Conservation (phyloP, 2,797 vertebrate species). For the Sternotherus odoratus region DNA sequence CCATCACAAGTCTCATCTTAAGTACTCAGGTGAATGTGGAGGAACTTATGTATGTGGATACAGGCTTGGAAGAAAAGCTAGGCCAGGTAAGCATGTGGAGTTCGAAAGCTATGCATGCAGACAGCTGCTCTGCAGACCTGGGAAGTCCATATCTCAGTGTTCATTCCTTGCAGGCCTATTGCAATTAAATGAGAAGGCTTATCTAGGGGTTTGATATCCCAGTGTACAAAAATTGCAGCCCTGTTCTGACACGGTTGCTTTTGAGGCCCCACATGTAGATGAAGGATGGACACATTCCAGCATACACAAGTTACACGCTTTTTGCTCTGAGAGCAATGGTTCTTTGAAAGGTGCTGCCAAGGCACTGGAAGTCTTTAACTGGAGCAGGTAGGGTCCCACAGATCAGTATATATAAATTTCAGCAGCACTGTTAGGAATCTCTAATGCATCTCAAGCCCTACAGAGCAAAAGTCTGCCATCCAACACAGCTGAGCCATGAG, state of each 20-base stretch:
- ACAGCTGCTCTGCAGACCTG: not conserved
- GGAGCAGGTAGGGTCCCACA: not conserved
- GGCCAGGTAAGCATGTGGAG: not conserved
- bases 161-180: not conserved
- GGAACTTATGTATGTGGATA: not conserved
- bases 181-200: not conserved
- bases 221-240: not conserved
- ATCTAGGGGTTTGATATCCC: not conserved
- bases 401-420: not conserved
- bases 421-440: no score
- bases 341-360: not conserved
- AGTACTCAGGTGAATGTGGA: not conserved
- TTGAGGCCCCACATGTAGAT: not conserved
- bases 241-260: not conserved
- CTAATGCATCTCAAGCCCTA: not conserved
- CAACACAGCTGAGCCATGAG: not conserved
- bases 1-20: not conserved
- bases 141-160: not conserved
- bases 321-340: not conserved
- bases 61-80: not conserved
- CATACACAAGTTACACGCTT: not conserved
- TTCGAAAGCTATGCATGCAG: not conserved
- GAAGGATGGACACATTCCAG: not conserved
- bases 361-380: not conserved
- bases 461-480: not conserved